Evolutionary conservation across 2,888 invertebrate genomes (phyloP), one percentile per base, ranked within the genome.

Genomic region (Ophion obscuratus): DNA sequence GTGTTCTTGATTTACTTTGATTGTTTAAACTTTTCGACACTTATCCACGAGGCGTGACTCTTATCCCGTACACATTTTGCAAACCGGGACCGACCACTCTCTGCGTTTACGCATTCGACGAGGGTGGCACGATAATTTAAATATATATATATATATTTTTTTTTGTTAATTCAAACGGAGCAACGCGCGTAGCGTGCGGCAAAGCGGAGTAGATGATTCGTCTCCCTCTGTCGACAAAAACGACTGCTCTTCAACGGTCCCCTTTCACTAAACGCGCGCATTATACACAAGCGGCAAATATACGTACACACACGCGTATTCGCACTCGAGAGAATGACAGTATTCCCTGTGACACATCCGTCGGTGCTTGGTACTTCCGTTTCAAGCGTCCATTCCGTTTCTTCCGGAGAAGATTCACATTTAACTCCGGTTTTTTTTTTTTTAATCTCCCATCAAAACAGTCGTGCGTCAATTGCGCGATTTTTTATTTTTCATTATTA

Each of bases 291-390:
- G 11, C 44, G 47, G 24, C 14, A 57, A 17, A 24, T 17, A 57
- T 67, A 64, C 44, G 57, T 4, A 62, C 81, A 61, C 27, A 68
- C 27, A 59, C 83, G 64, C 76, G 73, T 73, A 47, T 76, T 67
- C 80, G 59, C 66, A 31, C 81, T 73, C 78, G 78, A 64, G 76
- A 76, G 76, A 81, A 64, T 59, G 86, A 81, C 75, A 80, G 64
- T 86, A 83, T 87, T 85, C 81, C 80, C 67, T 79, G 53, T 53
- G 78, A 78, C 83, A 78, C 87, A 83, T 78, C 85, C 81, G 87
- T 87, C 83, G 14, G 82, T 27, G 66, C 62, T 83, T 62, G 68
- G 53, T 77, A 83, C 85, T 85, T 85, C 85, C 87, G 87, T 85
- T 83, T 85, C 66, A 61, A 11, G 66, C 81, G 68, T 75, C 70